phyloP scores from a whole-genome alignment of 2,888 invertebrate species.

The Erebia ligea region DNA sequence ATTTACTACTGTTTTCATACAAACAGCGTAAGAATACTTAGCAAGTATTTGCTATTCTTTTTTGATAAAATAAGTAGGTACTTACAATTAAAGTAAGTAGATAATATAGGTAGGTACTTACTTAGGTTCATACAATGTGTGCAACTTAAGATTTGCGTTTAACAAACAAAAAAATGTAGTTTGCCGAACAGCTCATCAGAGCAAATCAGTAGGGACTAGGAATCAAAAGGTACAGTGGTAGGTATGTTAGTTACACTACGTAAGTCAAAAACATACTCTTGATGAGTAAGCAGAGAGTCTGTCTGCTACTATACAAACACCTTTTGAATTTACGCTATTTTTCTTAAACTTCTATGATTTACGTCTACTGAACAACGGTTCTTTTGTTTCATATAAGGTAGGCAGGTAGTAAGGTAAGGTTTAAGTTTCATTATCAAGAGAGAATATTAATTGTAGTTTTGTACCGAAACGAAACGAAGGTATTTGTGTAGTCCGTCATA shows the following conservation, averaged over 20 bases:
- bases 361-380: background rate
- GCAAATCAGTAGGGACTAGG: too few relatives aligned
- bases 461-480: background rate
- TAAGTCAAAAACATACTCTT: too few relatives aligned
- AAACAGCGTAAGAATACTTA: too few relatives aligned
- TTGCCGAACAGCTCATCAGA: too few relatives aligned
- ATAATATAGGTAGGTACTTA: background rate
- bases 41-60: background rate
- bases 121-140: background rate
- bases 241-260: too few relatives aligned
- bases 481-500: background rate
- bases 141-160: background rate
- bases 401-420: background rate
- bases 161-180: background rate
- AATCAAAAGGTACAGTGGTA: too few relatives aligned
- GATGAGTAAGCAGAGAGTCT: background rate
- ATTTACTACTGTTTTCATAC: background rate
- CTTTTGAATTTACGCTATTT: conserved; percentile 1
- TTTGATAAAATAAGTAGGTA: background rate
- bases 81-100: too few relatives aligned
- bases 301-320: background rate
- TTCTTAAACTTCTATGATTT: background rate
- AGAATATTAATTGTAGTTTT: background rate
- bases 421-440: background rate
- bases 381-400: background rate